Base-by-base conservation (phyloP, 2,888 invertebrate species). In the Microctonus aethiopoides region DNA sequence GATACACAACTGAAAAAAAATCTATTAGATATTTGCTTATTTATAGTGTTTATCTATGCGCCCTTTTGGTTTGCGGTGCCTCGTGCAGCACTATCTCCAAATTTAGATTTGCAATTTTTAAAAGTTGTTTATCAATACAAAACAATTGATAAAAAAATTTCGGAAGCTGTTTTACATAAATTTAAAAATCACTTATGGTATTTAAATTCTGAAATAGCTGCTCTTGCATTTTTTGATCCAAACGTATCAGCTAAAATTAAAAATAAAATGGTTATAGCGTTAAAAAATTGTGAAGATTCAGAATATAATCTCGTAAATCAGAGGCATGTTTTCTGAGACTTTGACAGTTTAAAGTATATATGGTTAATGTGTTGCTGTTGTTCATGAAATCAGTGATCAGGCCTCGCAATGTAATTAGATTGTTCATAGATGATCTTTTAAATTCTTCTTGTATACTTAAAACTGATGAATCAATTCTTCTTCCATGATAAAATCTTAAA, bases 21-120 rank as follows among this genome's bases (percentile, higher is more conserved):
- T 16, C n/a, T 79, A 10, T 11, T 36, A 29, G 65, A 73, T 7
- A 70, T 76, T 63, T 77, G 67, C 67, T 24, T 73, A 24, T 78
- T 76, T 61, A 67, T 76, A 63, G 73, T 75, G 24, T 46, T 36
- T 39, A 13, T 74, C n/a, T 74, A 76, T 52, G 70, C 74, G 1
- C 67, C 68, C 29, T 39, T 54, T 54, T 78, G 74, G 77, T 72
- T 71, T 67, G 39, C n/a, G 34, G 36, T 46, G 9, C 60, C 62
- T 26, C 57, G 69, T 16, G 59, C 76, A 10, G 22, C 29, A 11
- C 34, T 54, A 51, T 73, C 76, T 22, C 74, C 74, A 3, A 63
- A 73, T 39, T 56, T 60, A 62, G 74, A 76, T 73, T 73, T 75
- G 34, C 22, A 16, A 51, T 72, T 73, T 34, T 20, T 73, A 32